These are phyloP conservation scores for Clarias magur DNA, from an alignment of 2,113 vertebrate species.

Conservation along the genomic window DNA sequence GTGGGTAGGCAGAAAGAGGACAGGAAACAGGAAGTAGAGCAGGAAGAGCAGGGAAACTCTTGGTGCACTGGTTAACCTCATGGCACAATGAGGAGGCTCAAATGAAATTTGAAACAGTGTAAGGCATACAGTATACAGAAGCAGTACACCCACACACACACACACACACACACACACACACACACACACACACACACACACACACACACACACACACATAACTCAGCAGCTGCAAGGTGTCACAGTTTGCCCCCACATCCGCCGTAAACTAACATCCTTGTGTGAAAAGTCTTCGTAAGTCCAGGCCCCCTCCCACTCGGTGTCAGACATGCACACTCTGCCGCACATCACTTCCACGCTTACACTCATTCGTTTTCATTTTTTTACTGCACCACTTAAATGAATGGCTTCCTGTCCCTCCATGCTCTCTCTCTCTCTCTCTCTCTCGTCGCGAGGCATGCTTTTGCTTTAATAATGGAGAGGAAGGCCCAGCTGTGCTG, in stretches of 20 bases:
- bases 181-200: conserved; percentile 29
- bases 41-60: conserved; percentile 7
- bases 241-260: conserved; percentile 59
- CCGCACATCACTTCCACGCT: conserved; percentile 40
- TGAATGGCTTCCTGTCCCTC: conserved; percentile 66
- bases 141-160: conserved; percentile 6
- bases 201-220: conserved; percentile 20
- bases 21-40: conserved; percentile 38
- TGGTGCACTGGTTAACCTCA: not conserved
- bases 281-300: conserved; percentile 56
- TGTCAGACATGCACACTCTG: conserved; percentile 37
- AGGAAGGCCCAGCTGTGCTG: conserved; percentile 65
- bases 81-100: not conserved
- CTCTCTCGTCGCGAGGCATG: conserved; percentile 37
- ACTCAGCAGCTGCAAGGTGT: conserved; percentile 62
- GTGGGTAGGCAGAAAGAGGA: conserved; percentile 20
- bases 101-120: not conserved
- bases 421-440: not conserved
- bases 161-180: conserved; percentile 51
- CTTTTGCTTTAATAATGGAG: conserved; percentile 55
- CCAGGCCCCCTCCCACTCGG: conserved; percentile 9
- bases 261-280: conserved; percentile 56
- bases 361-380: conserved; percentile 33
- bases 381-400: conserved; percentile 58
- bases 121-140: not conserved